These are phyloP conservation scores for Tanypteryx hageni DNA, from an alignment of 2,888 invertebrate species.

Conservation along the genomic window DNA sequence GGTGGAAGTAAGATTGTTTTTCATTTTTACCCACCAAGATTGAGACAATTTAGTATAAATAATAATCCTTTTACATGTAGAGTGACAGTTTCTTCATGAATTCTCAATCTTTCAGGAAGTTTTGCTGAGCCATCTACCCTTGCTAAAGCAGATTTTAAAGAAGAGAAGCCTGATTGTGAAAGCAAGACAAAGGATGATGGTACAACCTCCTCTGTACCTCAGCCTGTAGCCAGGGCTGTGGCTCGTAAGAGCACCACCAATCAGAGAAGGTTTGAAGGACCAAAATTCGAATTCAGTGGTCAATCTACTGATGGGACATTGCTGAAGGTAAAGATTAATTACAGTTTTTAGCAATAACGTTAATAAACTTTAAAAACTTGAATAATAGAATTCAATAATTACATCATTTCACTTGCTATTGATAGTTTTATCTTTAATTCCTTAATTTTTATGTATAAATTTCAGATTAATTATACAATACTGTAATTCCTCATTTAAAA, in stretches of 20 bases:
- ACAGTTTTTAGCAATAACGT: not conserved
- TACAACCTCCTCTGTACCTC: not conserved
- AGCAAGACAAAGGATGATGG: not conserved
- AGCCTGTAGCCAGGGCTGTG: constrained; percentile 65
- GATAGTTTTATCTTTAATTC: too few relatives aligned
- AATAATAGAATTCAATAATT: too few relatives aligned
- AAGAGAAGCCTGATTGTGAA: not conserved
- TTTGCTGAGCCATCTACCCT: not conserved
- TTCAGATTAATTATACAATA: too few relatives aligned
- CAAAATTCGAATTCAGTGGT: not conserved
- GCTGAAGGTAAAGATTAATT: not conserved
- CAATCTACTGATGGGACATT: not conserved
- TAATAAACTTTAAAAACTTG: too few relatives aligned
- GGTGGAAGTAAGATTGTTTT: too few relatives aligned
- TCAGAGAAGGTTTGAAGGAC: constrained; percentile 46
- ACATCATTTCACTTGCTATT: too few relatives aligned
- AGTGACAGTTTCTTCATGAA: not conserved
- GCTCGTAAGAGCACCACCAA: constrained; percentile 65
- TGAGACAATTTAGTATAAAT: not conserved
- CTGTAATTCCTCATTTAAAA: too few relatives aligned
- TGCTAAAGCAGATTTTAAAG: not conserved
- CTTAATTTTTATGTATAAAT: too few relatives aligned
- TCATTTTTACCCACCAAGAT: not conserved
- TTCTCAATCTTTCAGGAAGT: not conserved
- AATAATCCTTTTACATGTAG: too few relatives aligned